Conservation (phyloP, 2,113 vertebrate species). For the Pelvicachromis taeniatus region DNA sequence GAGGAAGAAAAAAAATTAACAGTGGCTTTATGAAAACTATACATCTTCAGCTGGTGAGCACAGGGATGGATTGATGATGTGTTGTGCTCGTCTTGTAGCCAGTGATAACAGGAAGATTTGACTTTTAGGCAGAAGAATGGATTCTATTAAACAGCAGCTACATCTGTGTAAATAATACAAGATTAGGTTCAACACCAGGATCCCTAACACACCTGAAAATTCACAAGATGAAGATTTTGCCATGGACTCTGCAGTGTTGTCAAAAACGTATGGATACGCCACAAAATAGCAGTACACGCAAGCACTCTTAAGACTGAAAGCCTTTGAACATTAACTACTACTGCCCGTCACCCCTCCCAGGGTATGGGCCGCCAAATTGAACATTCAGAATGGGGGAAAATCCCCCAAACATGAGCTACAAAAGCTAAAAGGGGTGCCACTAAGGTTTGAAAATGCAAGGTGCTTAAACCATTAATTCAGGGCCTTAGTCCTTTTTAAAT, state of each 20-base stretch:
- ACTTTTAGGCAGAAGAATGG: neutral
- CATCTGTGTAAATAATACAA: neutral
- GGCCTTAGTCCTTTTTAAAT: no score
- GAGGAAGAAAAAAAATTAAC: neutral
- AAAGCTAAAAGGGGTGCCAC: neutral
- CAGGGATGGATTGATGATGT: neutral
- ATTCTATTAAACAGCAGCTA: neutral
- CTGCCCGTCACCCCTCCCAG: no score
- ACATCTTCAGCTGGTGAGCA: neutral
- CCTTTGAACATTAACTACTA: neutral
- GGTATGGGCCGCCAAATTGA: no score
- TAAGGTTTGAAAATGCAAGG: neutral
- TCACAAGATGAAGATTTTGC: neutral
- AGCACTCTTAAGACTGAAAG: neutral
- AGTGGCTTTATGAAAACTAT: neutral
- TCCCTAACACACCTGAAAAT: neutral
- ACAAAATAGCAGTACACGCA: neutral
- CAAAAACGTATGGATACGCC: neutral
- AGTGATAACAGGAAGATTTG: neutral
- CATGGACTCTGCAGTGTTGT: neutral
- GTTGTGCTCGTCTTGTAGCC: neutral
- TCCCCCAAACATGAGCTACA: neutral
- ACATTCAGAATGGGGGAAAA: neutral
- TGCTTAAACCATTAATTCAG: neutral
- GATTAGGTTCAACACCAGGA: neutral